phyloP scores from a whole-genome alignment of 2,113 vertebrate species.

The Syngnathus floridae region DNA sequence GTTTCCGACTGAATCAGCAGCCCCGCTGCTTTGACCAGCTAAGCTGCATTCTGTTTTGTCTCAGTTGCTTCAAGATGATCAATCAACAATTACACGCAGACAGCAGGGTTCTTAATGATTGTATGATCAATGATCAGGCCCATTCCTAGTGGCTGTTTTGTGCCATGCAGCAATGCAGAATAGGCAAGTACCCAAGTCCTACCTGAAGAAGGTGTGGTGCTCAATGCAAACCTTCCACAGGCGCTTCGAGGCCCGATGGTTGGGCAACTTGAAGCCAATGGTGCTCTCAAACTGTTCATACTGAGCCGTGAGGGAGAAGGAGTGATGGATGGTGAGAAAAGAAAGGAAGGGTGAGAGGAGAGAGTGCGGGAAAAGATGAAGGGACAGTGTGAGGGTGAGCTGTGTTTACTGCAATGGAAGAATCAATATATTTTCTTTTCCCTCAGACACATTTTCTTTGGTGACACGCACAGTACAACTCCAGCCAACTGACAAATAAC shows the following conservation, averaged over 20 bases:
- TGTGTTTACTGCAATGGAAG: conserved; percentile 45
- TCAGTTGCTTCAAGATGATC: not conserved
- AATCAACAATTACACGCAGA: not conserved
- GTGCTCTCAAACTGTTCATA: conserved; percentile 99
- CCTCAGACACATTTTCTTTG: conserved; percentile 16
- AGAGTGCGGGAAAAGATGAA: conserved; percentile 35
- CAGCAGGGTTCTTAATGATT: not conserved
- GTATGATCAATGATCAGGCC: not conserved
- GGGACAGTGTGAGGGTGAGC: conserved; percentile 31
- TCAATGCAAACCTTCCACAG: conserved; percentile 99
- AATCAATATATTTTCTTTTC: conserved; percentile 43
- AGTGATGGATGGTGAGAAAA: conserved; percentile 21
- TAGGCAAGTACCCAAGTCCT: conserved; percentile 30
- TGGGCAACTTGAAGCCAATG: conserved; percentile 98
- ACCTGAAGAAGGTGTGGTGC: conserved; percentile 99
- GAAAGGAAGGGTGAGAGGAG: conserved; percentile 38
- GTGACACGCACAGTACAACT: conserved; percentile 24
- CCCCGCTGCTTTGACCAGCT: not conserved
- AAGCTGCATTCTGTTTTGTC: not conserved
- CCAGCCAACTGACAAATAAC: conserved; percentile 25
- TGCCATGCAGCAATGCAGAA: conserved; percentile 20
- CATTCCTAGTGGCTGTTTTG: not conserved
- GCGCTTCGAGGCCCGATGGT: conserved; percentile 96
- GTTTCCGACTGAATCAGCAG: not conserved
- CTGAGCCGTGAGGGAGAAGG: conserved; percentile 54